Evolutionary conservation across 2,888 invertebrate species (phyloP), one percentile per base, ranked within the genome.

Genomic region (Pherbina coryleti): DNA sequence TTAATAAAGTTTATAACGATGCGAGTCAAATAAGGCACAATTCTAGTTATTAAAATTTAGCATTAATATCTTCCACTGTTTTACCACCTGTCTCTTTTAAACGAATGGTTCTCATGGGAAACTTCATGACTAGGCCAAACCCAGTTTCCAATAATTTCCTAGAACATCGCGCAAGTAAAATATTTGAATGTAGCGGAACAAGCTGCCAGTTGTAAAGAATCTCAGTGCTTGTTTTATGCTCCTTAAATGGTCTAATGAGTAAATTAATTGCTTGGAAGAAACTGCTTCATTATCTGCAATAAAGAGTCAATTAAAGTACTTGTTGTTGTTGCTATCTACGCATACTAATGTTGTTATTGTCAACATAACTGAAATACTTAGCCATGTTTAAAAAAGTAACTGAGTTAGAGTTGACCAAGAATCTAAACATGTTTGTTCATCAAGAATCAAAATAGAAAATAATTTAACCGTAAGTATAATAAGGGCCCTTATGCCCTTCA

Each of bases 221-320:
- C 34, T 64, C 19, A 28, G 37, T 7, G 28, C 53, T 28, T 67
- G 53, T 75, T 55, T 31, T n/a, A 75, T 55, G 67, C 75, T 34
- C 75, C 57, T 37, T 75, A 75, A 66, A 75, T 37, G 75, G 67
- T 22, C 37, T 67, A 75, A 75, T 75, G 75, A 66, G 53, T 75
- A 75, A 75, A 75, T 75, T 75, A 75, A 75, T 66, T 55, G 44
- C 22, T 8, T 14, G 37, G 67, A n/a, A 75, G 17, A 51, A 75
- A 60, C 17, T 17, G 37, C 37, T 55, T 34, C 28, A 75, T 75
- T 75, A 67, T 17, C 37, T 7, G 37, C 55, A 75, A 75, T 67
- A 67, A 75, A 75, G n/a, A 75, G 67, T 55, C 75, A 67, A 75
- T 75, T 75, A 75, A 51, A 51, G 64, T 31, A 64, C 67, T 34